Evolutionary conservation across 2,797 vertebrate genomes (phyloP).

Genomic region (Epinephelus malabaricus): DNA sequence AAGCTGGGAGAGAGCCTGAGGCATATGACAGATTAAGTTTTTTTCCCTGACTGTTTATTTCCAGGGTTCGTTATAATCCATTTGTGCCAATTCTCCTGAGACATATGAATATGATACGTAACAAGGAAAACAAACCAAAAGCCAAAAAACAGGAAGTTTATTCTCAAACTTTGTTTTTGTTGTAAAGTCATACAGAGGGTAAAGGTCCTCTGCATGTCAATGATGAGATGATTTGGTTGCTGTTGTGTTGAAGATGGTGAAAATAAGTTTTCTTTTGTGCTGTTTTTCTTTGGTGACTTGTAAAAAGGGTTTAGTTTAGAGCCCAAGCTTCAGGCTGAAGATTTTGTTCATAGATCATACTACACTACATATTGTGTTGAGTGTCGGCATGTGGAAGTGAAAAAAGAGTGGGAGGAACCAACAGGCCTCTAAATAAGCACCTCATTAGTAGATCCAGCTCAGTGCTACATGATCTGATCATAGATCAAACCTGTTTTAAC

Average conservation of each 20-base stretch:
- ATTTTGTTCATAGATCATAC: neutral
- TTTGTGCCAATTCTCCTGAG: constrained; percentile 62
- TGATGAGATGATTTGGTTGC: neutral
- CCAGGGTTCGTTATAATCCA: constrained; percentile 43
- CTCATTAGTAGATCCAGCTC: constrained; percentile 31
- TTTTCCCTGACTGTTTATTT: constrained; percentile 54
- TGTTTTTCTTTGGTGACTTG: neutral
- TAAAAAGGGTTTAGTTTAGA: neutral
- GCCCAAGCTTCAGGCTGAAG: neutral
- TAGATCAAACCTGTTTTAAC: constrained; percentile 46
- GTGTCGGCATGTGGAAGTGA: neutral
- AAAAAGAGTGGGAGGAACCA: constrained; percentile 1
- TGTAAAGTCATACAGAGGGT: constrained; percentile 41
- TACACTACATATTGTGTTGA: neutral
- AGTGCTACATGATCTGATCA: constrained; percentile 45
- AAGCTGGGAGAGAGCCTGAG: constrained; percentile 36
- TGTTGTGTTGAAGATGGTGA: neutral
- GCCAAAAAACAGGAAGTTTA: constrained; percentile 55
- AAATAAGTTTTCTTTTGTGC: neutral
- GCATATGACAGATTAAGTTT: constrained; percentile 43
- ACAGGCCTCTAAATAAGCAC: constrained; percentile 8
- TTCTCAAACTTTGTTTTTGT: constrained; percentile 45
- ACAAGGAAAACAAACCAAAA: constrained; percentile 57
- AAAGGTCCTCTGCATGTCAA: constrained; percentile 1
- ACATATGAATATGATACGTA: constrained; percentile 47